These are phyloP conservation scores for Equus quagga DNA, from an alignment of 2,113 vertebrate species.

Conservation along the genomic window DNA sequence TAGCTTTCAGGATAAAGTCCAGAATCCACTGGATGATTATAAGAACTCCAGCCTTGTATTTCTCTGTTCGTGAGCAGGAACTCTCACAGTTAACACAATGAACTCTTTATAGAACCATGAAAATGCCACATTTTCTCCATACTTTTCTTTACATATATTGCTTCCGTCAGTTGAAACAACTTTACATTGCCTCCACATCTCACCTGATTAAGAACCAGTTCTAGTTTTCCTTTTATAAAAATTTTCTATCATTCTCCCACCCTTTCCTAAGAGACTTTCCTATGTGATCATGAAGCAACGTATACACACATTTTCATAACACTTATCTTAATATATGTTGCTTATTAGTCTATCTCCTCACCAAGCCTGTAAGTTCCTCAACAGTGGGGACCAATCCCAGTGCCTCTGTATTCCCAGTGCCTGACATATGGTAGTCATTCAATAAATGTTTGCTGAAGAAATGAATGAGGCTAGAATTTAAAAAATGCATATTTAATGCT, in stretches of 20 bases:
- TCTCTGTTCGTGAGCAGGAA: not conserved
- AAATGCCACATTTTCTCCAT: not conserved
- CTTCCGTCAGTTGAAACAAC: not conserved
- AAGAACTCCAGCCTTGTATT: not conserved
- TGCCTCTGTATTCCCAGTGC: conserved; percentile 66
- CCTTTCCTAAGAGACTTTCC: conserved; percentile 46
- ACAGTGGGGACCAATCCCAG: conserved; percentile 70
- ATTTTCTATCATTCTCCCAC: not conserved
- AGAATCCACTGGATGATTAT: not conserved
- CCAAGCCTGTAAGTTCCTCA: conserved; percentile 70
- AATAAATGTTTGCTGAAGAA: conserved; percentile 75
- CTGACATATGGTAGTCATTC: conserved; percentile 67
- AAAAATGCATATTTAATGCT: conserved; percentile 50
- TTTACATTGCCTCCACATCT: not conserved
- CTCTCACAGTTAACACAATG: not conserved
- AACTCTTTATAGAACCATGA: not conserved
- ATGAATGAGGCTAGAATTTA: conserved; percentile 63
- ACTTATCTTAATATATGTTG: conserved; percentile 56
- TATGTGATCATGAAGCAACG: not conserved
- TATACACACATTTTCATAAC: conserved; percentile 10
- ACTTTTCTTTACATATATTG: not conserved
- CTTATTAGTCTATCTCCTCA: conserved; percentile 65
- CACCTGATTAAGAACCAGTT: not conserved
- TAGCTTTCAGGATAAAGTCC: not conserved
- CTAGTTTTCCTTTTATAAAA: conserved; percentile 31